A percentile compares a stretch with the other conserved stretches of the same genome.
These are phyloP conservation scores for Chanos chanos DNA, from an alignment of 2,797 vertebrate species.

Conservation along the genomic window DNA sequence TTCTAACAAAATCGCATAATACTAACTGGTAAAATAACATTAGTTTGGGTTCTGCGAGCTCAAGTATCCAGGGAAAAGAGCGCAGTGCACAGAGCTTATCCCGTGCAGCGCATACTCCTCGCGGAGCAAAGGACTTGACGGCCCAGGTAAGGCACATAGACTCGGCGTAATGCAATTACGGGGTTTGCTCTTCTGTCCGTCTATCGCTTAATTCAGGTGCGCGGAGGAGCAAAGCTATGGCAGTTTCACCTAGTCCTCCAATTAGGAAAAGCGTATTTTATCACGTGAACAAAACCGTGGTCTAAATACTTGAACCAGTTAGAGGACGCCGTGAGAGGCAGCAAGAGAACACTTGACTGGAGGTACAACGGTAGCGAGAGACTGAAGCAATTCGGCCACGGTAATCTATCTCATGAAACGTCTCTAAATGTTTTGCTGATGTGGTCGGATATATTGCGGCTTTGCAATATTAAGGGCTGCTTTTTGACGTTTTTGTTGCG, in stretches of 20 bases:
- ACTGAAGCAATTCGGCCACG: constrained; percentile 29
- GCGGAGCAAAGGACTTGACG: too few species aligned
- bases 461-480: not conserved
- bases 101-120: too few species aligned
- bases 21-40: too few species aligned
- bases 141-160: too few species aligned
- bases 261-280: constrained; percentile 58
- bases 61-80: too few species aligned
- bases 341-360: constrained; percentile 38
- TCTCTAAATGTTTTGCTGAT: constrained; percentile 3
- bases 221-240: constrained; percentile 32
- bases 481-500: constrained; percentile 31
- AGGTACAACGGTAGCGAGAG: constrained; percentile 35
- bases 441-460: not conserved
- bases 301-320: constrained; percentile 60
- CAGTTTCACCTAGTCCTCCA: constrained; percentile 62
- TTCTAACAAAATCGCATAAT: too few species aligned
- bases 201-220: constrained; percentile 27
- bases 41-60: too few species aligned
- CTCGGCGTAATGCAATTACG: too few species aligned
- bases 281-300: constrained; percentile 70
- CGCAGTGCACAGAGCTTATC: too few species aligned
- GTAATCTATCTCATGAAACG: constrained; percentile 36
- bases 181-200: not conserved
- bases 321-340: constrained; percentile 24